phyloP scores from a whole-genome alignment of 2,113 vertebrate genomes.

The Chinchilla lanigera region DNA sequence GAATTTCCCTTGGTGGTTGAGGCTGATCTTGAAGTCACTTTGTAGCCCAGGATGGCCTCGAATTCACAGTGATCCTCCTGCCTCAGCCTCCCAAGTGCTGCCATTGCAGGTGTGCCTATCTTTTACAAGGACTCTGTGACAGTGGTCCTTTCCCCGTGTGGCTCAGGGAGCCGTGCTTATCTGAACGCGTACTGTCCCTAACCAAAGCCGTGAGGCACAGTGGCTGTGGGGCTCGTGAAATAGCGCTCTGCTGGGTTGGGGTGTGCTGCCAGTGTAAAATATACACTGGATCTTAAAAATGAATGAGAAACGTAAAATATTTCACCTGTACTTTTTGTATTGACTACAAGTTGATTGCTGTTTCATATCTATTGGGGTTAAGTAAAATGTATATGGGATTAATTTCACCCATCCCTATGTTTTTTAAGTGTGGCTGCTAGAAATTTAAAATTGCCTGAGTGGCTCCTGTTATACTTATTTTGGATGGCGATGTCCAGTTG shows the following conservation, averaged over 20 bases:
- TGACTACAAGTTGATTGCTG: not conserved
- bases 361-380: conserved; percentile 1
- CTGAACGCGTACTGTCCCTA: not conserved
- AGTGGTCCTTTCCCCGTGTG: not conserved
- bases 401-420: not conserved
- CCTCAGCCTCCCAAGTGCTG: not conserved
- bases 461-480: not conserved
- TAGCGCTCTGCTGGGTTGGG: not conserved
- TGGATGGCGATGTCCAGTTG: not conserved
- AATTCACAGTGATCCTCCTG: not conserved
- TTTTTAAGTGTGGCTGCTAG: not conserved
- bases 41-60: not conserved
- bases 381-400: not conserved
- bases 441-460: not conserved
- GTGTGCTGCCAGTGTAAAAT: not conserved
- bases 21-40: not conserved
- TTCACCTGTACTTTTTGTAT: not conserved
- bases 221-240: not conserved
- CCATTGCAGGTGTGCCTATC: not conserved
- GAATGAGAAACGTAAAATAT: not conserved
- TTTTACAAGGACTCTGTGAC: not conserved
- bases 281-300: not conserved
- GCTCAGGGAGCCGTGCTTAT: not conserved
- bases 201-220: rapidly evolving
- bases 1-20: not conserved